Conservation (phyloP, 2,797 vertebrate species). For the Onychomys torridus region DNA sequence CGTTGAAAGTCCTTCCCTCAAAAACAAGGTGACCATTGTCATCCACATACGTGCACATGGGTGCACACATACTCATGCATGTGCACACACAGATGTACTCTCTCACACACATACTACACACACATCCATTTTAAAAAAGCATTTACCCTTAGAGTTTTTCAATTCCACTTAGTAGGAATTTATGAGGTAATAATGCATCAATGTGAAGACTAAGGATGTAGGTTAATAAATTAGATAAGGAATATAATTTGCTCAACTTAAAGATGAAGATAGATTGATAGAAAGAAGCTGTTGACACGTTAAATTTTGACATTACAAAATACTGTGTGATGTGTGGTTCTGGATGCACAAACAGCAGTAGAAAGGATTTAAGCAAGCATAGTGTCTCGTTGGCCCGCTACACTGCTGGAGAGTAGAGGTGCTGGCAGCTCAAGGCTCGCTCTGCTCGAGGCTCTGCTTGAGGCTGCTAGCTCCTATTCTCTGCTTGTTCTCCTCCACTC, state of each 20-base stretch:
- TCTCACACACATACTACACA: neutral
- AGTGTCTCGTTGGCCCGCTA: neutral
- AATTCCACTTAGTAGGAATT: neutral
- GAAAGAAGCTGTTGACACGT: conserved; percentile 41
- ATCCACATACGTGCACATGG: neutral
- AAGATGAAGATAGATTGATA: conserved; percentile 12
- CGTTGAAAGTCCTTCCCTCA: neutral
- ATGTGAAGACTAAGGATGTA: neutral
- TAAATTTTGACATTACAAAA: neutral
- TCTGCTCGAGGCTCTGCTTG: too few relatives aligned
- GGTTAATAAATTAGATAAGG: conserved; percentile 13
- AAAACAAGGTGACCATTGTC: neutral
- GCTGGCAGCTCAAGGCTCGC: neutral
- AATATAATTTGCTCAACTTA: neutral
- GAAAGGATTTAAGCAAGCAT: neutral
- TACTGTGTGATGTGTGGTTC: neutral
- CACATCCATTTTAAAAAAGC: neutral
- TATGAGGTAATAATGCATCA: conserved; percentile 29
- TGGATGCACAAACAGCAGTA: neutral
- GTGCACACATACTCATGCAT: neutral
- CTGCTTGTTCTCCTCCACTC: conserved; percentile 36
- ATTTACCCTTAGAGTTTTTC: conserved; percentile 30
- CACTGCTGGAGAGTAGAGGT: neutral
- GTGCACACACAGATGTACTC: neutral
- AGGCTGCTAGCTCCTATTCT: neutral